Percentiles rank a stretch among this genome's conserved stretches.
Evolutionary conservation across 1,140 invertebrate species (phyloP).

Genomic region (Sitobion miscanthi): DNA sequence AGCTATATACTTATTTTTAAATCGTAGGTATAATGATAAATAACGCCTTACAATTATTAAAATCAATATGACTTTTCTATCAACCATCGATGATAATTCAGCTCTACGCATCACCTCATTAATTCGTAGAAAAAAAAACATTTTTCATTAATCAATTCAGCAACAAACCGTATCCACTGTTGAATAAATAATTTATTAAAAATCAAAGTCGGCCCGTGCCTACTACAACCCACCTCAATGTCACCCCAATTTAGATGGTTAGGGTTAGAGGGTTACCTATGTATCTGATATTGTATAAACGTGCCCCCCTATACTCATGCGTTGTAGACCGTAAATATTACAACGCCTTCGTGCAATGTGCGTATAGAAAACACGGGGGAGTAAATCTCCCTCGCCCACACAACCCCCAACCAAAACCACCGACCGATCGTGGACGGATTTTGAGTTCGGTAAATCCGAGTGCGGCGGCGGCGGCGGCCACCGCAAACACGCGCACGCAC

Average conservation of each 20-base stretch:
- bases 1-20: neutral
- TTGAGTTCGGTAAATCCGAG: neutral
- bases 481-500: neutral
- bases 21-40: neutral
- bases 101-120: neutral
- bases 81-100: neutral
- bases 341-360: no score
- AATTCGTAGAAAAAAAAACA: neutral
- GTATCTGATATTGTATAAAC: no score
- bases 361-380: neutral
- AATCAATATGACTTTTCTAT: neutral
- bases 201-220: neutral
- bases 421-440: neutral
- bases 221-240: no score
- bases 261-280: no score
- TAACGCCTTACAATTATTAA: no score
- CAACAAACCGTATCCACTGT: neutral
- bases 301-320: no score
- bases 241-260: neutral
- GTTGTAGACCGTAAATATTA: neutral
- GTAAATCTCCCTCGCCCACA: neutral
- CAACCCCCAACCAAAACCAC: neutral
- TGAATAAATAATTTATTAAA: neutral
- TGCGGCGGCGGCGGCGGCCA: neutral
- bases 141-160: neutral